Evolutionary conservation across 2,113 vertebrate genomes (phyloP).

Genomic region (Perca schrenkii): DNA sequence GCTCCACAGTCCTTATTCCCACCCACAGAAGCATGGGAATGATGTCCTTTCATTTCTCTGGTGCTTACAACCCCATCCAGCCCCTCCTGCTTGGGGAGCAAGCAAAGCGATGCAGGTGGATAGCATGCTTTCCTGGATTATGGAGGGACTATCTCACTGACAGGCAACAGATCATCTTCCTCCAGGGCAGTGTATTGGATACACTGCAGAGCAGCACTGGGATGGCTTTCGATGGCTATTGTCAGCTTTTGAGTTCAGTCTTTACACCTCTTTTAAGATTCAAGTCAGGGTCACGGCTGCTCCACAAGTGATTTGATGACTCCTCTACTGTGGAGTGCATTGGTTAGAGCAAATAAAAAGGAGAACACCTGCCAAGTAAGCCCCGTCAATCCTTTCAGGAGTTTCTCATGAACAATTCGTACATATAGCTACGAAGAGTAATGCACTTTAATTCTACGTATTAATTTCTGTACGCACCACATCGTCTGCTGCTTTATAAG

Average conservation of each 20-base stretch:
- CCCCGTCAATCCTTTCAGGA: not conserved
- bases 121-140: constrained; percentile 49
- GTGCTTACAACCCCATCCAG: constrained; percentile 46
- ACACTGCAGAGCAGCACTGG: constrained; percentile 12
- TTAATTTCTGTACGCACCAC: too few relatives aligned
- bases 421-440: too few relatives aligned
- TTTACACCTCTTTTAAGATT: constrained; percentile 52
- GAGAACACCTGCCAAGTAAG: constrained; percentile 15
- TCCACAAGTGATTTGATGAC: constrained; percentile 51
- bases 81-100: constrained; percentile 22
- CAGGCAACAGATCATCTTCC: constrained; percentile 50
- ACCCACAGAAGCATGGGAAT: constrained; percentile 42
- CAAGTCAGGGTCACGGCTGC: constrained; percentile 40
- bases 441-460: too few relatives aligned
- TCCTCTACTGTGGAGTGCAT: constrained; percentile 14
- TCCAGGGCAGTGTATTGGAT: constrained; percentile 41
- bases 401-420: too few relatives aligned
- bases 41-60: constrained; percentile 50
- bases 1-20: constrained; percentile 51
- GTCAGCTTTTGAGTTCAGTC: constrained; percentile 31
- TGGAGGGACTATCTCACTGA: constrained; percentile 41
- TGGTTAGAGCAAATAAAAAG: constrained; percentile 32
- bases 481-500: too few relatives aligned
- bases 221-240: constrained; percentile 8
- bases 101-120: constrained; percentile 38